Percentiles rank a stretch among this genome's conserved stretches.
phyloP scores from a whole-genome alignment of 2,888 invertebrate genomes.

The Chrysotoxum bicinctum region DNA sequence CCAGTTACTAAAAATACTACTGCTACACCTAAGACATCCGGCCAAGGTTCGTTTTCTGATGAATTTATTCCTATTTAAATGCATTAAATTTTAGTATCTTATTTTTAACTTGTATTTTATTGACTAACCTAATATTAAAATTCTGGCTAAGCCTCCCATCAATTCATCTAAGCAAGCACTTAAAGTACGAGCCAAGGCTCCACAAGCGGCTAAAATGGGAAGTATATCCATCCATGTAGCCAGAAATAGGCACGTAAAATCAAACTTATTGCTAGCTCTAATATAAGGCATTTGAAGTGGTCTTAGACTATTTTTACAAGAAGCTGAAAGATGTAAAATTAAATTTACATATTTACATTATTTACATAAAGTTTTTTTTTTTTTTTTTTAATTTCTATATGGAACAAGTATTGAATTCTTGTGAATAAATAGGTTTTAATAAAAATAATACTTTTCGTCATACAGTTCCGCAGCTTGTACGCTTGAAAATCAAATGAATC shows the following conservation, averaged over 20 bases:
- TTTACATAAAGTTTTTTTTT: not conserved
- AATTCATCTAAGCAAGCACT: conserved; percentile 84
- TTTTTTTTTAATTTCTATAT: no score
- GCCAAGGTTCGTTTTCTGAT: conserved; percentile 83
- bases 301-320: conserved; percentile 79
- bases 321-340: conserved; percentile 75
- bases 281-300: conserved; percentile 81
- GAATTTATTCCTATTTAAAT: conserved; percentile 80
- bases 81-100: not conserved
- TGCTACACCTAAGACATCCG: conserved; percentile 84
- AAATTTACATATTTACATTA: conserved; percentile 5
- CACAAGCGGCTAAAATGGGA: conserved; percentile 83
- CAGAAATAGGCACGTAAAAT: conserved; percentile 82
- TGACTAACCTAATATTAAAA: conserved; percentile 82
- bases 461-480: no score
- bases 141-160: conserved; percentile 83
- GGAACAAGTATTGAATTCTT: no score
- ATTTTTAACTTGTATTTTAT: not conserved
- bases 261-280: conserved; percentile 81
- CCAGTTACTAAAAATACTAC: conserved; percentile 83
- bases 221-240: conserved; percentile 83
- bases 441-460: no score
- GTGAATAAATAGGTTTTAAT: no score
- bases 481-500: no score
- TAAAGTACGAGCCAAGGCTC: conserved; percentile 83